Percentiles rank a stretch among this genome's conserved stretches.
Conservation (phyloP, 2,888 invertebrate genomes). For the Smittia aterrima region DNA sequence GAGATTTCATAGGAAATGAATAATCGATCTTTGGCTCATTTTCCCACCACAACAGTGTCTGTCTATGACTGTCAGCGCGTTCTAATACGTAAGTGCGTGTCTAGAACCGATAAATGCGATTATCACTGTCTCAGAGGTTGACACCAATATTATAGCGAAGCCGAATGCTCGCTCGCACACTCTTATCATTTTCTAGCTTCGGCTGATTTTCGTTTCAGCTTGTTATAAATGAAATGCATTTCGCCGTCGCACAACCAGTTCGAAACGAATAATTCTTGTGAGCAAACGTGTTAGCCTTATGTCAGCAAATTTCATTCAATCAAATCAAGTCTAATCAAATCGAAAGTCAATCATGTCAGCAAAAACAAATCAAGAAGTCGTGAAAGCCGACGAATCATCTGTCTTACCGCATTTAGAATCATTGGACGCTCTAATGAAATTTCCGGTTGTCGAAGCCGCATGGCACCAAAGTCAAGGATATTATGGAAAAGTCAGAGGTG, state of each 20-base stretch:
- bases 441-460: conserved; percentile 60
- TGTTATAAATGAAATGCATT: neutral
- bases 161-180: no score
- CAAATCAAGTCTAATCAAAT: neutral
- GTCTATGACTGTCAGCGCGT: no score
- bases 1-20: no score
- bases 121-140: no score
- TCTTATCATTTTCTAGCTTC: no score
- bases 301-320: neutral
- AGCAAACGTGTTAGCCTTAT: conserved; percentile 1
- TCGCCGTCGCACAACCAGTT: conserved; percentile 3
- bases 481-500: conserved; percentile 61
- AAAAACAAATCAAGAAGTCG: neutral
- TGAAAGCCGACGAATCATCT: neutral
- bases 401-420: conserved; percentile 56
- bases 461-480: conserved; percentile 59
- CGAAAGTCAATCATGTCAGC: neutral
- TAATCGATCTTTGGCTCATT: no score
- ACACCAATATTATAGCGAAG: no score
- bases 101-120: no score
- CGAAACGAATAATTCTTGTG: neutral
- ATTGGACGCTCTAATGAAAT: conserved; percentile 58
- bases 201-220: neutral
- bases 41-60: no score
- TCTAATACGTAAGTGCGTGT: no score